Base-by-base conservation (phyloP, 2,113 vertebrate genomes). In the Coptodon bakossiorum region DNA sequence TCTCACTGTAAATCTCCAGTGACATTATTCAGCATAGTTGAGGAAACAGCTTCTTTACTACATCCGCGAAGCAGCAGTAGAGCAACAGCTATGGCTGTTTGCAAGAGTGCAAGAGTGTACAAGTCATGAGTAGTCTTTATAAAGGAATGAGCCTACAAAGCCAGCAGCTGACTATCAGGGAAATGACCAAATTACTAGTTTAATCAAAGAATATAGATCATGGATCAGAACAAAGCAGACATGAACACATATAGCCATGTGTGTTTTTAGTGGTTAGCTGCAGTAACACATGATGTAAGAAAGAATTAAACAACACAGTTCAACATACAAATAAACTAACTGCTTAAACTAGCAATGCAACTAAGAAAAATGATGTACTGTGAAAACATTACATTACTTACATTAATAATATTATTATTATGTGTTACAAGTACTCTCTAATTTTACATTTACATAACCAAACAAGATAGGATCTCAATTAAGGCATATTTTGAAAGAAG, bases 1-100 rank as follows among this genome's bases (percentile, higher is more conserved):
- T 36, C 80, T 38, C 10, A 6, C 31, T 54, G 54, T 36, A 83
- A 82, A 68, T 79, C 78, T 81, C 83, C 57, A 36, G 54, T 52
- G 73, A 78, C 45, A 79, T 83, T 80, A 84, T 90, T 89, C 59
- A 81, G 79, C 83, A 82, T 82, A 80, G 89, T 57, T 88, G 57
- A 36, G 79, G 40, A 45, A 86, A 73, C 43, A 11, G 38, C 29
- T 54, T 71, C 45, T 38, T 66, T 13, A 71, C 27, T 80, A 59
- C 68, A 83, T 83, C 53, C 22, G n/a, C 6, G 24, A 8, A 80
- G 29, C 61, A 56, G 31, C 73, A 78, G 27, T 8, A 52, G 9
- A 52, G 19, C 53, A 56, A 80, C 73, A 13, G 73, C 6, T 31
- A 50, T 3, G 71, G 43, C 43, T 31, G 61, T 66, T 22, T 38